Conservation (phyloP, 2,797 vertebrate genomes). For the Eulemur coronatus region DNA sequence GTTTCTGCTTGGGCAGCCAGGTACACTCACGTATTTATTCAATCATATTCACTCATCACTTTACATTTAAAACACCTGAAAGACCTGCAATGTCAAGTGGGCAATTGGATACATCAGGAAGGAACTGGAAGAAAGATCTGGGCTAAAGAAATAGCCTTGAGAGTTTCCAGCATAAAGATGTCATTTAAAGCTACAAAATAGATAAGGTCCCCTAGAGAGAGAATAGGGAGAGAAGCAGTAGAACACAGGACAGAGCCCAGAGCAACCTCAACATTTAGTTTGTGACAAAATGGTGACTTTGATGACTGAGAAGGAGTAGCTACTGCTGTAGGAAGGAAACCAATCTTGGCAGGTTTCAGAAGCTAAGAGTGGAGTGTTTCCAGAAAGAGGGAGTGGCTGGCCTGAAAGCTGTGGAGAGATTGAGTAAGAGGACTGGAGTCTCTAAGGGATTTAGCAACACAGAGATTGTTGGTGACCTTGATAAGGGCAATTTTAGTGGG, state of each 20-base stretch:
- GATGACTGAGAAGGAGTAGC: neutral
- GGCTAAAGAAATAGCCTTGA: neutral
- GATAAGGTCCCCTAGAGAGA: neutral
- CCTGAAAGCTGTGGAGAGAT: constrained; percentile 18
- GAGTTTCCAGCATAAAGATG: constrained; percentile 30
- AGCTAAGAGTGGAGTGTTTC: neutral
- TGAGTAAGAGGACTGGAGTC: constrained; percentile 48
- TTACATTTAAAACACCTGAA: neutral
- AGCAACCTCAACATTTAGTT: neutral
- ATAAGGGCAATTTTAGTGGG: constrained; percentile 26
- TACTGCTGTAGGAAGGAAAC: neutral
- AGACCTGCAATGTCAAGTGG: neutral
- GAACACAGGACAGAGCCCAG: neutral
- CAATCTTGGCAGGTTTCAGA: neutral
- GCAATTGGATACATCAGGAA: neutral
- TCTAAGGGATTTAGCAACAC: constrained; percentile 37
- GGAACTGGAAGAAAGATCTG: neutral
- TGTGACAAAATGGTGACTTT: neutral
- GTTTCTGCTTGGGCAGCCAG: constrained; percentile 21
- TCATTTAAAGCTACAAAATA: neutral
- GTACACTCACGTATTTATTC: constrained; percentile 39
- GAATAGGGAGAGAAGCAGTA: neutral
- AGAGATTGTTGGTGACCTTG: constrained; percentile 25
- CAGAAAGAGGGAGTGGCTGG: constrained; percentile 32
- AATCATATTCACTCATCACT: constrained; percentile 15